Evolutionary conservation across 2,113 vertebrate genomes (phyloP), one percentile per base, ranked within the genome.

Genomic region (Sinosuthora webbiana): DNA sequence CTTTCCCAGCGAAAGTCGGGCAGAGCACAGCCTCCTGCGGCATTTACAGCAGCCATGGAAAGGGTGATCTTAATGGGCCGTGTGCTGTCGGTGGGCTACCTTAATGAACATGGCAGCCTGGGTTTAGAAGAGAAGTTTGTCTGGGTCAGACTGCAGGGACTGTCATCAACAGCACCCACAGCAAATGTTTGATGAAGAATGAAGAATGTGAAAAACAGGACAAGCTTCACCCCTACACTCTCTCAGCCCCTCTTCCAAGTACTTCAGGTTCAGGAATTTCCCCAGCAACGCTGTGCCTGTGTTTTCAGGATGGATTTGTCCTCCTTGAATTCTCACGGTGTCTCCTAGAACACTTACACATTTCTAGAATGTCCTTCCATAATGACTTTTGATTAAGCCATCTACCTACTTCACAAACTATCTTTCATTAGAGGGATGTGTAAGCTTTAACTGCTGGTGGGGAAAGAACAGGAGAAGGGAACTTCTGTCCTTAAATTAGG

Each of bases 351-450:
- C 17, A 73, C 9, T 55, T 30, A 15, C 1, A 47, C 2, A 14
- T 80, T 83, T 74, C 35, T 80, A 45, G 24, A 77, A 33, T 11
- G 15, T 55, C 30, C 5, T 81, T 63, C 47, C 13, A 13, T 65
- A 57, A 41, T 6, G 6, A 27, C 28, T 42, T 80, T 77, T 83
- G n/a, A 35, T 81, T 63, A 74, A 19, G 11, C 9, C 25, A 33
- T 44, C 53, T 67, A 47, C 24, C 37, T 65, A 5, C 47, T 77
- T 76, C 22, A 62, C 18, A 70, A 85, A 47, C 27, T 55, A 15
- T 28, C 21, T 49, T 47, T 73, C 0, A 0, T 80, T 50, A 14
- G 4, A 59, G 21, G 3, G 5, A 39, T 63, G 30, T 78, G 11
- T 42, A 73, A 89, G 30, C 18, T 83, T 73, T 25, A 70, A 39